These are phyloP conservation scores for Pontoporia blainvillei DNA, from an alignment of 2,113 vertebrate species.

Conservation along the genomic window DNA sequence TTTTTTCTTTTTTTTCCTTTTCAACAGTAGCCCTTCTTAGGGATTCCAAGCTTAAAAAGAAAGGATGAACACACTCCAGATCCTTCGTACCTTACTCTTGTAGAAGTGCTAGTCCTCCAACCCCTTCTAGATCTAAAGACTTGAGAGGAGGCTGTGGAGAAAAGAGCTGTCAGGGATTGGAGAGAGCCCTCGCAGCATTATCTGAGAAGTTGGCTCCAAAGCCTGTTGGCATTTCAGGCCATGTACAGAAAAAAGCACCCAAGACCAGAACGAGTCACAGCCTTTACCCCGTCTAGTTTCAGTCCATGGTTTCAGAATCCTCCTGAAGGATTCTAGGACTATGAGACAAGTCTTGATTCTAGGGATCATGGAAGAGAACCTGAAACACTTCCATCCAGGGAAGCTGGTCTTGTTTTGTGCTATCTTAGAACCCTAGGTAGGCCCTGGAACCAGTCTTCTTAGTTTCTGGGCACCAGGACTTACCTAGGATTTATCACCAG, in stretches of 20 bases:
- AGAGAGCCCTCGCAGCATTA: neutral
- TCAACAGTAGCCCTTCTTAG: neutral
- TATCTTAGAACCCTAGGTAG: neutral
- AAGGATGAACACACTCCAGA: neutral
- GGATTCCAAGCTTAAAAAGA: neutral
- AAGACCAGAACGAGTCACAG: neutral
- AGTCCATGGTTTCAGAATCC: neutral
- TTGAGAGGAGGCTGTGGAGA: neutral
- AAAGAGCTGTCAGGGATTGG: neutral
- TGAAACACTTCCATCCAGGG: neutral
- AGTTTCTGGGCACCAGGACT: neutral
- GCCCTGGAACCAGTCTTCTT: neutral
- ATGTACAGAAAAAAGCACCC: neutral
- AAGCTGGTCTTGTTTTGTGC: neutral
- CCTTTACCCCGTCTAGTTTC: neutral
- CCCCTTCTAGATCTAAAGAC: neutral
- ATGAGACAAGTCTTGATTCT: neutral
- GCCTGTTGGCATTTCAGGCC: neutral
- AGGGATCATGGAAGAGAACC: neutral
- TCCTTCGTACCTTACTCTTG: neutral
- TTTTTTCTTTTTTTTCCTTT: neutral
- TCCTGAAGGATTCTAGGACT: neutral
- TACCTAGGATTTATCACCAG: neutral
- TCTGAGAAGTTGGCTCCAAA: neutral
- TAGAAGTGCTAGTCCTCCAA: accelerated